These are phyloP conservation scores for Halcyon badia DNA, from an alignment of 2,797 vertebrate genomes.

Conservation along the genomic window DNA sequence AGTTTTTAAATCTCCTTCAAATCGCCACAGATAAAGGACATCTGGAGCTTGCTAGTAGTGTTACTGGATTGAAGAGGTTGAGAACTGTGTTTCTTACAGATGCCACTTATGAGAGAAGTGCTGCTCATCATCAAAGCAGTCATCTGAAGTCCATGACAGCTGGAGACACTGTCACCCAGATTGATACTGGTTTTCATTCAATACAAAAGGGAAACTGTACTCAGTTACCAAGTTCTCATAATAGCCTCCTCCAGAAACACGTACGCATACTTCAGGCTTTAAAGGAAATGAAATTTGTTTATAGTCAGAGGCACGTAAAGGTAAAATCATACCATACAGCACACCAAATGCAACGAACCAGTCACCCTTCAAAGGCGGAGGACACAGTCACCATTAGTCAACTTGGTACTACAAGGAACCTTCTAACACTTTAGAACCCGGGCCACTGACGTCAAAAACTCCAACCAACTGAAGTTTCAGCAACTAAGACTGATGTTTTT, in stretches of 20 bases:
- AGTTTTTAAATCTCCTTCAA: not conserved
- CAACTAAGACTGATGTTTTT: not conserved
- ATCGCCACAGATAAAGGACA: not conserved
- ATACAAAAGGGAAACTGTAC: not conserved
- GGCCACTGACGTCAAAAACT: not conserved
- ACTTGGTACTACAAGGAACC: not conserved
- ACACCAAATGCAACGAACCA: not conserved
- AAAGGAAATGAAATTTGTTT: not conserved
- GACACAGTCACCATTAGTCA: not conserved
- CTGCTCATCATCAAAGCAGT: not conserved
- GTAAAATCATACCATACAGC: not conserved
- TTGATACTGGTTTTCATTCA: not conserved
- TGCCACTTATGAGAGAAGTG: not conserved
- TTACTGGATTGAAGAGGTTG: not conserved
- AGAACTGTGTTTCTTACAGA: not conserved
- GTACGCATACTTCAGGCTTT: not conserved
- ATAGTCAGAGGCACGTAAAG: not conserved
- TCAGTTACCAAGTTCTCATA: rapidly evolving
- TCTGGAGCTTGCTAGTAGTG: not conserved
- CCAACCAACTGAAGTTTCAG: not conserved
- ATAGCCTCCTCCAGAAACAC: not conserved
- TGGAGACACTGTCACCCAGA: not conserved
- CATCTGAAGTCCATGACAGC: not conserved
- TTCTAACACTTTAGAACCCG: not conserved
- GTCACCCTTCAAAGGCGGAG: not conserved